Conservation (phyloP, 2,113 vertebrate genomes). For the Kobus ellipsiprymnus region DNA sequence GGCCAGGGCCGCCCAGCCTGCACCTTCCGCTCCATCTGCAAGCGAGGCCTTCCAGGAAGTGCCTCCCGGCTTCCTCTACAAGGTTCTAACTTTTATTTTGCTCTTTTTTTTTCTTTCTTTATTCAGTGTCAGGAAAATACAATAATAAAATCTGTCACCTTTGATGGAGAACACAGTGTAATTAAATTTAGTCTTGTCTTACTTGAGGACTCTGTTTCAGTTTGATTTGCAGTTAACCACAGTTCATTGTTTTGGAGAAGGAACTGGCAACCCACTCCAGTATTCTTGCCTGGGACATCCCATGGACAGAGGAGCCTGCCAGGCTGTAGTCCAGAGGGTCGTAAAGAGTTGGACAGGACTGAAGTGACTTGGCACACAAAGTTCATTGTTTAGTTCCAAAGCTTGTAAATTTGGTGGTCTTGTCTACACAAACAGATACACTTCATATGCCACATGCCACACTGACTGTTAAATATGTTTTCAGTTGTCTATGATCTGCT, state of each 20-base stretch:
- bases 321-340: background rate
- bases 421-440: background rate
- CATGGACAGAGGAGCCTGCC: background rate
- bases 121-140: conserved; percentile 32
- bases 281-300: background rate
- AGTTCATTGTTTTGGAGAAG: conserved; percentile 22
- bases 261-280: background rate
- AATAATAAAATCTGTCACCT: conserved; percentile 47
- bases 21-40: conserved; percentile 8
- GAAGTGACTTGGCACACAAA: background rate
- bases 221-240: conserved; percentile 52
- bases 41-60: conserved; percentile 65
- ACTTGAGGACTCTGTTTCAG: conserved; percentile 38
- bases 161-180: conserved; percentile 54
- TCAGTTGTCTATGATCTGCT: background rate
- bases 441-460: background rate
- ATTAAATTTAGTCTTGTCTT: conserved; percentile 61
- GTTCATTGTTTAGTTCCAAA: conserved; percentile 51
- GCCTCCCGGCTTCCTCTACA: conserved; percentile 89
- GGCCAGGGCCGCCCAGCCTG: conserved; percentile 51
- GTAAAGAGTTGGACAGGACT: background rate
- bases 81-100: conserved; percentile 77
- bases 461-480: conserved; percentile 29
- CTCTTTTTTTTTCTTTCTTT: background rate
- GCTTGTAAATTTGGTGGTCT: conserved; percentile 36